Evolutionary conservation across 1,140 invertebrate genomes (phyloP).

Genomic region (Hylyphantes graminicola): DNA sequence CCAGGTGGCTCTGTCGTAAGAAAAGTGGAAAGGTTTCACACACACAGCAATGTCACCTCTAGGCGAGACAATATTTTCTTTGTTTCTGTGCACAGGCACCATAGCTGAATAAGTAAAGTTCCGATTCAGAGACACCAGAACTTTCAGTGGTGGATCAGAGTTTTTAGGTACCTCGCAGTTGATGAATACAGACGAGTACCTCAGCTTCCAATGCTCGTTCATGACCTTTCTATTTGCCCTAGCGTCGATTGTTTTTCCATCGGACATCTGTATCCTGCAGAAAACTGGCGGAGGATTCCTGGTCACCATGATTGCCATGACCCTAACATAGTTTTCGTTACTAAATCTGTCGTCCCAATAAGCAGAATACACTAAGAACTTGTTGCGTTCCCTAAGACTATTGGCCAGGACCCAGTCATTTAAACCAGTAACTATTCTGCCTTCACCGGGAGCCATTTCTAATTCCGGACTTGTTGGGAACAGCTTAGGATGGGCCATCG

Average conservation of each 20-base stretch:
- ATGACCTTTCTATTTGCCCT: conserved; percentile 75
- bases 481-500: conserved; percentile 18
- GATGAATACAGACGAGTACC: conserved; percentile 90
- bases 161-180: conserved; percentile 74
- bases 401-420: conserved; percentile 54
- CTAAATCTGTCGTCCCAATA: conserved; percentile 78
- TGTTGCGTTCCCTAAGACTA: conserved; percentile 66
- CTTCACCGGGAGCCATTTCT: background rate
- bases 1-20: conserved; percentile 80
- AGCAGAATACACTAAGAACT: conserved; percentile 92
- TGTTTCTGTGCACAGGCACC: conserved; percentile 68
- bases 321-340: conserved; percentile 73
- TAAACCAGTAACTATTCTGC: background rate
- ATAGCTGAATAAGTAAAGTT: conserved; percentile 72
- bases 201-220: conserved; percentile 92
- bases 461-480: conserved; percentile 1
- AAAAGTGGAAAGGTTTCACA: conserved; percentile 91
- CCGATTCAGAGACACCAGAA: conserved; percentile 65
- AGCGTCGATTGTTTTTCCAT: conserved; percentile 63
- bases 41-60: conserved; percentile 80
- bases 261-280: conserved; percentile 81
- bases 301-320: conserved; percentile 88
- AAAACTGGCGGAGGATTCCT: conserved; percentile 79
- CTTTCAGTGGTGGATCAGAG: conserved; percentile 15
- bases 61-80: conserved; percentile 40